Conservation (phyloP, 2,113 vertebrate species). For the Oryzias curvinotus region DNA sequence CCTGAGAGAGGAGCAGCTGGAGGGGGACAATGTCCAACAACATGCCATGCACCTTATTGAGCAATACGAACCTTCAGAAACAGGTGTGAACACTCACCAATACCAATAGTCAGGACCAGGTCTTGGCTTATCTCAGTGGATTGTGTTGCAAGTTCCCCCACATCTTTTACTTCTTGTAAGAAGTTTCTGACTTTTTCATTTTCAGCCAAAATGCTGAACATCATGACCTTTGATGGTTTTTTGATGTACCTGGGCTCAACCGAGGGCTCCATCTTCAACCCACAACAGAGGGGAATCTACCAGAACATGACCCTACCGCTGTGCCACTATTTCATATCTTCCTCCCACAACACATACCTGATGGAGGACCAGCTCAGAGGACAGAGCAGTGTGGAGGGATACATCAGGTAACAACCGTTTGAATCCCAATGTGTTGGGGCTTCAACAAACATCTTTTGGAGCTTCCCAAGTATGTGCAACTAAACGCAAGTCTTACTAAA, state of each 20-base stretch:
- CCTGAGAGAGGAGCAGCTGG: constrained; percentile 85
- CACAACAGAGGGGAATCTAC: constrained; percentile 70
- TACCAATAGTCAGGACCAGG: background rate
- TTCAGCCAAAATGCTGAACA: constrained; percentile 84
- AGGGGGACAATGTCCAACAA: constrained; percentile 66
- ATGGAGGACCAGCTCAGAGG: constrained; percentile 92
- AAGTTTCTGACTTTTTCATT: constrained; percentile 7
- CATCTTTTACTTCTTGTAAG: background rate
- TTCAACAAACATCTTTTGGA: too few relatives aligned
- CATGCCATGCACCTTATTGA: constrained; percentile 84
- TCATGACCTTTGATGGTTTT: constrained; percentile 89
- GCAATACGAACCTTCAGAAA: constrained; percentile 87
- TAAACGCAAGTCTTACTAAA: too few relatives aligned
- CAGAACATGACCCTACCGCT: constrained; percentile 92
- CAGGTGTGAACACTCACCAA: constrained; percentile 69
- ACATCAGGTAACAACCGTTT: constrained; percentile 82
- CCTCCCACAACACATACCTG: constrained; percentile 96
- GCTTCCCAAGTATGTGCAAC: too few relatives aligned
- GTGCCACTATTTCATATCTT: constrained; percentile 92
- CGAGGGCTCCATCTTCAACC: constrained; percentile 89
- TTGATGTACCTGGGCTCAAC: constrained; percentile 88
- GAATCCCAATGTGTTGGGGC: background rate
- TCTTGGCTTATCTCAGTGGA: too few relatives aligned
- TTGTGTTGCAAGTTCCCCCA: background rate
- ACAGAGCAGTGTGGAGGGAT: constrained; percentile 93